phyloP scores from a whole-genome alignment of 2,888 invertebrate species.

The Seira ritae region DNA sequence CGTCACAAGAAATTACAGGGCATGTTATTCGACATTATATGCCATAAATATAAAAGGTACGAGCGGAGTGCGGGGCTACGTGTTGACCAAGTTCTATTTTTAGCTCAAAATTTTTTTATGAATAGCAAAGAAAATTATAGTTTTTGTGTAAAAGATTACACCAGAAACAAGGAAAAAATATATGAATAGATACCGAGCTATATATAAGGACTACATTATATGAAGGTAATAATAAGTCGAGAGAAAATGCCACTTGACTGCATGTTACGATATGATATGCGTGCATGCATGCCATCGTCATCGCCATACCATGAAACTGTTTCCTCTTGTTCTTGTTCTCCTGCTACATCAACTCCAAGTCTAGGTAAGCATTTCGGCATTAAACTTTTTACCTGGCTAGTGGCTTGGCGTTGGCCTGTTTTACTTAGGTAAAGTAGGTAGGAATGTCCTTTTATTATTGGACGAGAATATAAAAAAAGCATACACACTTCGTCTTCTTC shows the following conservation, averaged over 20 bases:
- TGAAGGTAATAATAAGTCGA: not conserved
- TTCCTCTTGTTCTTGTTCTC: no score
- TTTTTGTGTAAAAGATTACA: conserved; percentile 6
- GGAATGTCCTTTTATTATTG: no score
- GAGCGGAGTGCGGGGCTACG: no score
- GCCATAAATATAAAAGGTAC: not conserved
- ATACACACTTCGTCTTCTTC: no score
- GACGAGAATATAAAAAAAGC: no score
- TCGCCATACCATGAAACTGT: no score
- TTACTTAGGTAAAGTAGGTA: not conserved
- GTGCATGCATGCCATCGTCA: not conserved
- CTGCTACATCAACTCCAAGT: no score
- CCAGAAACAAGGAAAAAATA: not conserved
- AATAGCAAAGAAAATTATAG: conserved; percentile 2
- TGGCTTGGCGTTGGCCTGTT: no score
- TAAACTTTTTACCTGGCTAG: no score
- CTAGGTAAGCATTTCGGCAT: no score
- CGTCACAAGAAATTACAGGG: conserved; percentile 46
- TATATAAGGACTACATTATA: not conserved
- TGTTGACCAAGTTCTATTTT: not conserved
- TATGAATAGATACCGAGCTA: not conserved
- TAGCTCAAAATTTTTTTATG: not conserved
- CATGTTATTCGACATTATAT: conserved; percentile 12
- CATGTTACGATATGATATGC: conserved; percentile 17
- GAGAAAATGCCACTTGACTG: conserved; percentile 52